Percentiles rank a stretch among this genome's conserved stretches.
Evolutionary conservation across 2,113 vertebrate genomes (phyloP).

Genomic region (Cyrtonyx montezumae): DNA sequence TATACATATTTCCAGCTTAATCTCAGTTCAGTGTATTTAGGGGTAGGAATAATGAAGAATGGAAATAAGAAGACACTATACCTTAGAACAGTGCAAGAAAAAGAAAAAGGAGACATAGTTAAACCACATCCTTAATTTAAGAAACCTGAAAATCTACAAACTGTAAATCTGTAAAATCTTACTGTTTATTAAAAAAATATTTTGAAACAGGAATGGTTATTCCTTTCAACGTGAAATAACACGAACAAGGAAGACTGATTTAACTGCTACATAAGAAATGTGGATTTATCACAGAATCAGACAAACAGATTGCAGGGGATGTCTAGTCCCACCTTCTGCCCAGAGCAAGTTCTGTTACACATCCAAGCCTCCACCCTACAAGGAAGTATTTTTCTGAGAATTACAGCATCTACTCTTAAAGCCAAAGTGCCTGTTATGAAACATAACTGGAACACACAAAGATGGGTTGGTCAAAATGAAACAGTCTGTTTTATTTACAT

Average conservation of each 20-base stretch:
- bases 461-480: not conserved
- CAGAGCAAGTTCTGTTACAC: not conserved
- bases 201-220: not conserved
- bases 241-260: not conserved
- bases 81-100: not conserved
- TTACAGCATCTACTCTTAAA: not conserved
- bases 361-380: not conserved
- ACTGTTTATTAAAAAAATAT: not conserved
- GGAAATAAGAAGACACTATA: not conserved
- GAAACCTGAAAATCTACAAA: not conserved
- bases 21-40: not conserved
- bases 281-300: not conserved
- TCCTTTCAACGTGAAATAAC: not conserved
- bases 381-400: not conserved
- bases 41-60: not conserved
- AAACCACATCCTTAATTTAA: not conserved
- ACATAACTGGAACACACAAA: conserved; percentile 4
- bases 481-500: conserved; percentile 18
- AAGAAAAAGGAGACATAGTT: not conserved
- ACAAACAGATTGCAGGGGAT: not conserved
- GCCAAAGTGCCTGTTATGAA: not conserved
- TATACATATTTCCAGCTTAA: not conserved
- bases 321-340: not conserved
- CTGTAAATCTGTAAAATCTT: not conserved
- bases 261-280: not conserved